Base-by-base conservation (phyloP, 2,888 invertebrate genomes). In the Liopterus haemorrhoidalis region DNA sequence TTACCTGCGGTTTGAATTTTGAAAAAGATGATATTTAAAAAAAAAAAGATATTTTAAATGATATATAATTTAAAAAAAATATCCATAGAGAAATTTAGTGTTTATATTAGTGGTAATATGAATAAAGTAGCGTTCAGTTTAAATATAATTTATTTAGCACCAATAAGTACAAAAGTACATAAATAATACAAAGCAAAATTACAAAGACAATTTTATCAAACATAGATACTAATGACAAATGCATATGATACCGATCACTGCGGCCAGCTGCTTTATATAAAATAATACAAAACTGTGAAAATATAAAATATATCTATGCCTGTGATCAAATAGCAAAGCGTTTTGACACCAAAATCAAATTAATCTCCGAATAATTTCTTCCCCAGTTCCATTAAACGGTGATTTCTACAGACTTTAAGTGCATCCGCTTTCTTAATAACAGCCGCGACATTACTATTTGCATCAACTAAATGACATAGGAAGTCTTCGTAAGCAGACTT, bases 401-500 rank as follows among this genome's bases (percentile, higher is more conserved):
- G 90, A 65, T 85, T 89, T 61, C 89, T 76, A 65, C 90, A 90
- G 57, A 86, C 86, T 53, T 82, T 80, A 30, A 90, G 70, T 4
- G 88, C 89, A 56, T 88, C 88, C 44, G 80, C 80, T 63, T 88
- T 87, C 65, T 87, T 89, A 31, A 90, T 69, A 24, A 87, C 86
- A 18, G 78, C 75, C 21, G 77, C 76, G 5, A 86, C 86, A 66
- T 75, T 78, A 46, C 76, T 72, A 68, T 88, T 87, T 20, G 88
- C 85, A 54, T 87, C 86, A 16, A 89, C 87, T 58, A 91, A 69
- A 65, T 86, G 83, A 57, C 86, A 85, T 4, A 92, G 71, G 65
- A 92, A 85, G 69, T 92, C 91, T 68, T 92, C 92, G 69, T 86
- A 92, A 19, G 91, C 91, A 18, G 86, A 86, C 61, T 90, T 88